phyloP scores from a whole-genome alignment of 2,797 vertebrate species.

The Danio tinwini region DNA sequence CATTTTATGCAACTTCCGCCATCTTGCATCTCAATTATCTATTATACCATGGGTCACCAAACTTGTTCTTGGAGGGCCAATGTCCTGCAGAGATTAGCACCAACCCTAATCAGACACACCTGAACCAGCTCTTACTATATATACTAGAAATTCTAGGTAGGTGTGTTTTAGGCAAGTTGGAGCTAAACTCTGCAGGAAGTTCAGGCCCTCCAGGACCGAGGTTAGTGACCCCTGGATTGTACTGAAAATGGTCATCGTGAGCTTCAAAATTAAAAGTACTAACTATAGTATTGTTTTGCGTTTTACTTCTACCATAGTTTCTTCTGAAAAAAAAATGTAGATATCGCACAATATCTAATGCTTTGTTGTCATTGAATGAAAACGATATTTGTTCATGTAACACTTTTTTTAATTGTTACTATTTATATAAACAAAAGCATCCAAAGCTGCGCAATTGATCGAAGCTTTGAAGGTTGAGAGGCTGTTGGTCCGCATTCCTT shows the following conservation, averaged over 20 bases:
- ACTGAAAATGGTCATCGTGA: not conserved
- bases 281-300: not conserved
- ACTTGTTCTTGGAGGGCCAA: too few relatives aligned
- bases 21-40: not conserved
- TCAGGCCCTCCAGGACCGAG: too few relatives aligned
- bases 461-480: constrained; percentile 29
- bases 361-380: not conserved
- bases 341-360: not conserved
- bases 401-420: not conserved
- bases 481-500: constrained; percentile 34
- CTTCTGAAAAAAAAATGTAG: not conserved
- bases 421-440: not conserved
- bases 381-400: constrained; percentile 9
- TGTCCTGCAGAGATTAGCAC: not conserved
- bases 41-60: not conserved
- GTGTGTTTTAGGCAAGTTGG: too few relatives aligned
- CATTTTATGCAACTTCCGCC: not conserved
- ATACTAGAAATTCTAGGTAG: too few relatives aligned
- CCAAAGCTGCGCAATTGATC: constrained; percentile 6
- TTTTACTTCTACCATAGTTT: not conserved
- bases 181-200: too few relatives aligned
- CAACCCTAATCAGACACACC: too few relatives aligned
- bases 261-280: not conserved
- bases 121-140: too few relatives aligned
- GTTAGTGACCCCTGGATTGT: too few relatives aligned